Evolutionary conservation across 2,888 invertebrate genomes (phyloP), one percentile per base, ranked within the genome.

Genomic region (Rhogogaster chlorosoma): DNA sequence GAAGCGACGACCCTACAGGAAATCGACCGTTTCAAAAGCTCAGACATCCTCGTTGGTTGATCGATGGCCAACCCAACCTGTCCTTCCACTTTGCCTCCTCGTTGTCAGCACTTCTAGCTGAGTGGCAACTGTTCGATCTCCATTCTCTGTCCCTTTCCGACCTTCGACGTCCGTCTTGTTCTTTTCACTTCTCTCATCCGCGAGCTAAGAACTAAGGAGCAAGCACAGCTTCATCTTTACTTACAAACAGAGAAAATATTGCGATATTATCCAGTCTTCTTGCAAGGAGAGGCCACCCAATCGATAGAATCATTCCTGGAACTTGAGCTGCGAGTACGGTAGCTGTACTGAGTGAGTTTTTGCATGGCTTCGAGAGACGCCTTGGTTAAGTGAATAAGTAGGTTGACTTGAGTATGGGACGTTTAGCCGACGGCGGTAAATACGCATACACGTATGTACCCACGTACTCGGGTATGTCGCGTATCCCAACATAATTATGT

Each of bases 61-160:
- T 83, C 83, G 83, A 83, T 83, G 70, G 45, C 83, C 32, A 83
- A 67, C 83, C 83, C 64, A 42, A 83, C 67, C 83, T 67, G 83
- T 83, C 83, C 83, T 26, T 83, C 67, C 67, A 83, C 83, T 83
- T 83, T 83, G 29, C 70, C 70, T 53, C 83, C 7, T 80, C 80
- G 70, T 67, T 83, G 83, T 83, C 83, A 83, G 83, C 67, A 70
- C 83, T 83, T 83, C 32, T 42, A 9, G 67, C 49, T 80, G 61
- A 80, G 80, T 80, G 80, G 80, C 38, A 80, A 80, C 80, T 80
- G 80, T 80, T 80, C 80, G 80, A 80, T 80, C 57, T 80, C 80
- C 61, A 80, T 80, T 80, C 80, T 61, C 77, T 29, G 29, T 53
- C 45, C 29, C 18, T 26, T 22, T 73, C 42, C n/a, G 2, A 42